These are phyloP conservation scores for Mellivora capensis DNA, from an alignment of 2,113 vertebrate species.

Conservation along the genomic window DNA sequence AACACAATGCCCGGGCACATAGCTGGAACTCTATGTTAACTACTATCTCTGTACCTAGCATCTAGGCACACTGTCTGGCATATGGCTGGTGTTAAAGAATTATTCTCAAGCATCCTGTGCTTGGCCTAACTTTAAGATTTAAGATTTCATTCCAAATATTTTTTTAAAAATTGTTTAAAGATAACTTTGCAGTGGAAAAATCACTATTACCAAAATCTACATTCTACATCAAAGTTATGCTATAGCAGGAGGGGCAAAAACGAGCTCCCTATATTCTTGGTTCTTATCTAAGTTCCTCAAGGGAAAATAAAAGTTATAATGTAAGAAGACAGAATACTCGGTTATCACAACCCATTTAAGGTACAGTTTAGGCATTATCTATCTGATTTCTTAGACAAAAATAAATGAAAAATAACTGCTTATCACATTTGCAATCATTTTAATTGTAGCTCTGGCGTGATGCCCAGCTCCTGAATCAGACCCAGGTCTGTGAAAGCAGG, in stretches of 20 bases:
- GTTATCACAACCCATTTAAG: not conserved
- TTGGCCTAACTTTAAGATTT: not conserved
- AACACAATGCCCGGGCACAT: not conserved
- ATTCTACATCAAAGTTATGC: not conserved
- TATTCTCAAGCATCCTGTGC: not conserved
- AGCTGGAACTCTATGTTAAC: not conserved
- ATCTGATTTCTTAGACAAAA: not conserved
- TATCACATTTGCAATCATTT: not conserved
- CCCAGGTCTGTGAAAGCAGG: not conserved
- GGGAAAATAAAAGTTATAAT: not conserved
- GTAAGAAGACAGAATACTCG: not conserved
- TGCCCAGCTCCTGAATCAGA: not conserved
- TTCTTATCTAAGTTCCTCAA: not conserved
- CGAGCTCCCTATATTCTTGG: not conserved
- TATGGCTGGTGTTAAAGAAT: not conserved
- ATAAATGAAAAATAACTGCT: not conserved
- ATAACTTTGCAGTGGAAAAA: not conserved
- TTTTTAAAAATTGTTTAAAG: not conserved
- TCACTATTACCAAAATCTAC: not conserved
- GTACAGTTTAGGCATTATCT: not conserved
- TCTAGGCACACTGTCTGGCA: not conserved
- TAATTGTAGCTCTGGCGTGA: not conserved
- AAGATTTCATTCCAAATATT: not conserved
- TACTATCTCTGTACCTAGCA: not conserved
- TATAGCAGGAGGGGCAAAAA: not conserved